A percentile compares a stretch with the other conserved stretches of the same genome.
Conservation (phyloP, 64 coral and sea anemone species). For the Trachythela sp. region DNA sequence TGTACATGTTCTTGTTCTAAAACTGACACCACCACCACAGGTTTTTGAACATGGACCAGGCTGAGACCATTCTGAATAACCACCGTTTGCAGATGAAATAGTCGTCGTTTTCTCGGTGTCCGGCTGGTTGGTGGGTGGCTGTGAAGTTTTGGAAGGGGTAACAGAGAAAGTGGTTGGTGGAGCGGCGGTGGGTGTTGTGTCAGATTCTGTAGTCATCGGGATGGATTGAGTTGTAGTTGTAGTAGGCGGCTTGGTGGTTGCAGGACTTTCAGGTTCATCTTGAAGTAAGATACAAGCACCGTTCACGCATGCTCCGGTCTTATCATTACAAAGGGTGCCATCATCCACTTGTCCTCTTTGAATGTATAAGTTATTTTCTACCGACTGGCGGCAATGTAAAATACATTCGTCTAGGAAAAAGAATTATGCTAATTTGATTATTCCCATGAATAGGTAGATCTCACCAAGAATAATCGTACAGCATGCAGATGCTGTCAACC, state of each 20-base stretch:
- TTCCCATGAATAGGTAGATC: neutral
- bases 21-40: neutral
- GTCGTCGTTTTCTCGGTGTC: no score
- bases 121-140: neutral
- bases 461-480: neutral
- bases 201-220: no score
- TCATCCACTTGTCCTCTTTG: neutral
- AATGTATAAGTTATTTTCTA: neutral
- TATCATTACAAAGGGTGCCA: neutral
- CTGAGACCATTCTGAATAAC: neutral
- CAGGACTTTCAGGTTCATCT: neutral
- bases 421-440: neutral
- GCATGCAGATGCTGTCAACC: no score
- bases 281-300: neutral
- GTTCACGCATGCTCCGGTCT: neutral
- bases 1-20: neutral
- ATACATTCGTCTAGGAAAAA: neutral
- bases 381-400: neutral
- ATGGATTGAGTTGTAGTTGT: neutral
- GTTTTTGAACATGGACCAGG: neutral
- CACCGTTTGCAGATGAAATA: neutral
- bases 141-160: neutral
- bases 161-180: neutral
- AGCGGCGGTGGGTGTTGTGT: neutral
- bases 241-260: neutral